Evolutionary conservation across 2,113 vertebrate genomes (phyloP).

Genomic region (Ellobius talpinus): DNA sequence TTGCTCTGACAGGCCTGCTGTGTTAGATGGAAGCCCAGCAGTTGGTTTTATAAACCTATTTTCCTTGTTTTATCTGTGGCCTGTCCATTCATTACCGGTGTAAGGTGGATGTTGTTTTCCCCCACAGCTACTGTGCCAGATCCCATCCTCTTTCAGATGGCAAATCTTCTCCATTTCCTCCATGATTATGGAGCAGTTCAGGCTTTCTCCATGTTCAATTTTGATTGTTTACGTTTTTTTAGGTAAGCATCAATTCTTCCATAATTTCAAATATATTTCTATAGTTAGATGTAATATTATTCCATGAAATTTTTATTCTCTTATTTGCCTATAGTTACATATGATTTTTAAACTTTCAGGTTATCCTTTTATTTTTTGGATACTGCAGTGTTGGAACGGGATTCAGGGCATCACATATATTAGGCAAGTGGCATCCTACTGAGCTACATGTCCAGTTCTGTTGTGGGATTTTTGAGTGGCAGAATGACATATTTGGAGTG

Average conservation of each 20-base stretch:
- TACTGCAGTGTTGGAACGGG: not conserved
- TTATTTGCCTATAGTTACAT: not conserved
- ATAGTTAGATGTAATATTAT: not conserved
- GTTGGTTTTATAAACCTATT: not conserved
- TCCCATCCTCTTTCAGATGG: not conserved
- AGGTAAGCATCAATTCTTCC: conserved; percentile 16
- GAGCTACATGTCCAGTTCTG: no score
- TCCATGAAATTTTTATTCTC: not conserved
- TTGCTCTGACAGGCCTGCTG: not conserved
- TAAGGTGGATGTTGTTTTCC: not conserved
- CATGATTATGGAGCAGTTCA: not conserved
- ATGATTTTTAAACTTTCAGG: conserved; percentile 15
- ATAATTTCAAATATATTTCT: conserved; percentile 49
- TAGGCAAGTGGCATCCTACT: not conserved
- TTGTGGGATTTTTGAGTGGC: not conserved
- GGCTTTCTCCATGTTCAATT: not conserved
- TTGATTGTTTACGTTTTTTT: conserved; percentile 16
- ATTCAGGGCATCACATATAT: not conserved
- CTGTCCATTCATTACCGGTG: not conserved
- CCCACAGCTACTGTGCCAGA: not conserved
- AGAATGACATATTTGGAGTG: not conserved
- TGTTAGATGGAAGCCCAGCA: not conserved
- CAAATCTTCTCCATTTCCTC: not conserved
- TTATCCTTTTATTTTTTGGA: not conserved
- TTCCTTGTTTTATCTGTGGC: not conserved